phyloP scores from a whole-genome alignment of 2,113 vertebrate genomes.

The Scatophagus argus region DNA sequence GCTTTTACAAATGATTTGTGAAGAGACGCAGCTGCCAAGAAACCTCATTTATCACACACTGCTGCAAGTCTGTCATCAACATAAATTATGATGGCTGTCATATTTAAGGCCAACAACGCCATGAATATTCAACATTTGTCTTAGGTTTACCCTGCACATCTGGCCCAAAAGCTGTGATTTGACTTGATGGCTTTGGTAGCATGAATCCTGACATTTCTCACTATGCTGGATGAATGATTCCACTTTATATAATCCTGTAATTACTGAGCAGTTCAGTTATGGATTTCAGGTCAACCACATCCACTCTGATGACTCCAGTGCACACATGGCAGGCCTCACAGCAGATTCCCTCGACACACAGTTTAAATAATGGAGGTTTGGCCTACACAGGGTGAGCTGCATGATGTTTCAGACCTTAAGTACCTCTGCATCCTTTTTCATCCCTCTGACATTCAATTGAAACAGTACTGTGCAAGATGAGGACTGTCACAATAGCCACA shows the following conservation, averaged over 20 bases:
- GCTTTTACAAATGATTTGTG: constrained; percentile 55
- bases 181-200: constrained; percentile 44
- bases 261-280: constrained; percentile 50
- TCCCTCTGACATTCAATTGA: constrained; percentile 26
- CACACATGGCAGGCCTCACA: constrained; percentile 21
- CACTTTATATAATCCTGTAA: constrained; percentile 39
- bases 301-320: constrained; percentile 36
- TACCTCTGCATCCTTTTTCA: constrained; percentile 33
- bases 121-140: constrained; percentile 59
- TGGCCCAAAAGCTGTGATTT: constrained; percentile 23
- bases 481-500: too few relatives aligned
- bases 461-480: too few relatives aligned
- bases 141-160: constrained; percentile 7
- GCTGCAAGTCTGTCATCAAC: constrained; percentile 32
- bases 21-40: constrained; percentile 47
- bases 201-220: constrained; percentile 42
- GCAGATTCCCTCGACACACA: constrained; percentile 22
- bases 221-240: constrained; percentile 42
- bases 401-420: constrained; percentile 15
- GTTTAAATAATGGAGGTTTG: neutral
- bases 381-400: neutral
- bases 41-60: constrained; percentile 50
- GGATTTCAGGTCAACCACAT: constrained; percentile 62
- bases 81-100: constrained; percentile 50
- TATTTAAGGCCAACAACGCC: constrained; percentile 27